phyloP scores from a whole-genome alignment of 2,797 vertebrate genomes.

The Muscicapa comitata region DNA sequence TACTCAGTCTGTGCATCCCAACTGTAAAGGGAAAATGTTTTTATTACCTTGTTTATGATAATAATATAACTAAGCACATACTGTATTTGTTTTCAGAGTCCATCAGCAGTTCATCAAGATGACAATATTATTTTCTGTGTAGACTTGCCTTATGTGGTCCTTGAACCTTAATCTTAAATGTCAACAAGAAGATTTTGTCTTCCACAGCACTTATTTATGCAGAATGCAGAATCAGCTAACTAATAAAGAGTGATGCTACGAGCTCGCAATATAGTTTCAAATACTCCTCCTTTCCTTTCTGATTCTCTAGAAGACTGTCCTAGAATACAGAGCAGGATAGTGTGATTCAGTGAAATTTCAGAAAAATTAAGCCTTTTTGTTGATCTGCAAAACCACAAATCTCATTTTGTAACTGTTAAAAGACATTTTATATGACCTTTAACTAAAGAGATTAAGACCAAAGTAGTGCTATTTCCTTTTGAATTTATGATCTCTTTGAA shows the following conservation, averaged over 20 bases:
- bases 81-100: neutral
- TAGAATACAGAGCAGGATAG: neutral
- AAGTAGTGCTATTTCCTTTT: neutral
- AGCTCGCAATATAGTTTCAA: neutral
- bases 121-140: accelerated
- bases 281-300: neutral
- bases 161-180: neutral
- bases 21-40: neutral
- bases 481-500: neutral
- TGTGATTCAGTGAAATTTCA: neutral
- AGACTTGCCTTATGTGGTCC: neutral
- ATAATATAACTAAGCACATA: neutral
- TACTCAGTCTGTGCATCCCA: neutral
- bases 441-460: neutral
- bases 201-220: neutral
- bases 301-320: neutral
- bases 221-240: neutral
- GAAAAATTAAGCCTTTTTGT: neutral
- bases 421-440: neutral
- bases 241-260: neutral
- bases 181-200: neutral
- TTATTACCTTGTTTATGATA: neutral
- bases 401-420: neutral
- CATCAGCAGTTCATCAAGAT: neutral
- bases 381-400: neutral